Evolutionary conservation across 2,888 invertebrate species (phyloP).

Genomic region (Hedychridium roseum): DNA sequence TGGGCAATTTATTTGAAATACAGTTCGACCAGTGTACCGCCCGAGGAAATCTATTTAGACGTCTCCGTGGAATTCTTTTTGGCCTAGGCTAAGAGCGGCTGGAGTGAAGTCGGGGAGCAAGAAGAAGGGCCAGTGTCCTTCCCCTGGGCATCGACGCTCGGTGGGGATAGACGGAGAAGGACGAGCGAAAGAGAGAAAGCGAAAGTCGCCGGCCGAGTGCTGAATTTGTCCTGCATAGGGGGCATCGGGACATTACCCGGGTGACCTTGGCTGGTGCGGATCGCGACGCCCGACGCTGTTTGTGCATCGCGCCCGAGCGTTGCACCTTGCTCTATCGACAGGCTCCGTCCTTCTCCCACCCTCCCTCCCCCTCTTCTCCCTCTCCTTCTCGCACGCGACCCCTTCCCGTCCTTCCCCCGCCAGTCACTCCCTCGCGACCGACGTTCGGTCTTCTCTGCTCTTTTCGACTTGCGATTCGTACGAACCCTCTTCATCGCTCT

Average conservation of each 20-base stretch:
- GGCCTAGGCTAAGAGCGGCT: no score
- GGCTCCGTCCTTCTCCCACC: conserved; percentile 15
- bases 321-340: conserved; percentile 61
- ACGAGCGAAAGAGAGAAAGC: conserved; percentile 5
- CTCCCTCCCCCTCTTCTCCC: conserved; percentile 4
- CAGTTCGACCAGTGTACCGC: no score
- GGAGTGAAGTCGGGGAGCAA: background rate
- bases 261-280: conserved; percentile 60
- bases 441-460: background rate
- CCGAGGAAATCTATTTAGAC: no score
- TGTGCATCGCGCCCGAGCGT: conserved; percentile 56
- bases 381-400: conserved; percentile 10
- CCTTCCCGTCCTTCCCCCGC: conserved; percentile 18
- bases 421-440: conserved; percentile 1
- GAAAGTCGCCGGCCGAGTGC: conserved; percentile 40
- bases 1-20: no score
- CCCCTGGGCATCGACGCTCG: conserved; percentile 1
- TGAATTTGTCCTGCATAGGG: conserved; percentile 62
- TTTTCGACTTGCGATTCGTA: background rate
- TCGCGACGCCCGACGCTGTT: conserved; percentile 50
- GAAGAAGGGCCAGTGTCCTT: background rate
- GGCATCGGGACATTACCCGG: conserved; percentile 64
- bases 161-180: background rate
- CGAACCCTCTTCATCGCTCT: background rate
- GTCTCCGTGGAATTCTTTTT: no score